Conservation (phyloP, 2,797 vertebrate genomes). For the Lepidocolaptes lacrymiger region DNA sequence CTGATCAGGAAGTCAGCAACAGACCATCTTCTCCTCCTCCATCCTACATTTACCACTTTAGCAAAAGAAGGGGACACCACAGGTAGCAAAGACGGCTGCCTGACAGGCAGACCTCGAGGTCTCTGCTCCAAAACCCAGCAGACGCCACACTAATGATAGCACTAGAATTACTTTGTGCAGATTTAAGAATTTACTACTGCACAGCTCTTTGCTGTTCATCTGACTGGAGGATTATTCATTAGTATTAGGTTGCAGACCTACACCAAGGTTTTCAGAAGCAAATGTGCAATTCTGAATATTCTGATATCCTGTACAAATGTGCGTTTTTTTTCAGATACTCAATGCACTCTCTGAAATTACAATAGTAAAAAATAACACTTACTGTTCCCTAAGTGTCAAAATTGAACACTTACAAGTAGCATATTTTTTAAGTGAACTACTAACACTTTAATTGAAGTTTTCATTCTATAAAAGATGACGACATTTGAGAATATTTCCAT, state of each 20-base stretch:
- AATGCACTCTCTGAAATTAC: background rate
- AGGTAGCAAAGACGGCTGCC: accelerated
- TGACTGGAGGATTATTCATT: background rate
- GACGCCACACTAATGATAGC: background rate
- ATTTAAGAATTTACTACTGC: background rate
- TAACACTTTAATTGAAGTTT: background rate
- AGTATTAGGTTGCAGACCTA: background rate
- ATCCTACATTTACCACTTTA: background rate
- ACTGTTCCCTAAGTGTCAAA: background rate
- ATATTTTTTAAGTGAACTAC: background rate
- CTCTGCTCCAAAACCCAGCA: background rate
- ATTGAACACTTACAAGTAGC: background rate
- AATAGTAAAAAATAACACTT: background rate
- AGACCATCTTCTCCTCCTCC: background rate
- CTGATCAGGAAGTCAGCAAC: background rate
- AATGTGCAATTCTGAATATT: background rate
- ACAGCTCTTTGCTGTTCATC: background rate
- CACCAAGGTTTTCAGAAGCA: background rate
- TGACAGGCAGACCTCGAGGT: background rate
- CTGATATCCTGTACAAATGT: background rate
- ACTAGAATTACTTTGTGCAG: background rate
- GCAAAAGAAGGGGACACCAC: background rate
- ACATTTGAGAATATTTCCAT: background rate
- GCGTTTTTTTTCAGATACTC: background rate
- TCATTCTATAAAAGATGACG: background rate